These are phyloP conservation scores for Enteromius afrohamiltoni DNA, from an alignment of 2,797 vertebrate genomes.

Conservation along the genomic window DNA sequence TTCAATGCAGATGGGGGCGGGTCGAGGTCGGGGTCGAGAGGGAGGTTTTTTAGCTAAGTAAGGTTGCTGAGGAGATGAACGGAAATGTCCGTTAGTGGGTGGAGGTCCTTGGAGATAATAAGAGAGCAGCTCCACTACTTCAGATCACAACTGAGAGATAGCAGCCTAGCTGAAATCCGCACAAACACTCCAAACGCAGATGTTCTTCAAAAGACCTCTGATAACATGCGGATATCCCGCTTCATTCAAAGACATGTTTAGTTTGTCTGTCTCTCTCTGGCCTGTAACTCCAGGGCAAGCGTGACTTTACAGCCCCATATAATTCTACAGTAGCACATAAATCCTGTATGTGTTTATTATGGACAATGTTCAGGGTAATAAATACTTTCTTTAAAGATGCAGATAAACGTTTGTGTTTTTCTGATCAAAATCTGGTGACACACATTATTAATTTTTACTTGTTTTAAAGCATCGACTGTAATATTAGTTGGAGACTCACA, in stretches of 20 bases:
- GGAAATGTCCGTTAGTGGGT: conserved; percentile 48
- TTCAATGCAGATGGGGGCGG: not conserved
- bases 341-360: not conserved
- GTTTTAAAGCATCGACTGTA: conserved; percentile 38
- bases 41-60: not conserved
- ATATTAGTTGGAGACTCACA: conserved; percentile 54
- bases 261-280: not conserved
- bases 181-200: conserved; percentile 27
- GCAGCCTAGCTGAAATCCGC: conserved; percentile 21
- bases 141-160: conserved; percentile 45
- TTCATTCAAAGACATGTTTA: conserved; percentile 26
- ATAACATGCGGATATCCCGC: conserved; percentile 36
- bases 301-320: not conserved
- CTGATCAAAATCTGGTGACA: conserved; percentile 16
- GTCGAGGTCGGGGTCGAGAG: not conserved
- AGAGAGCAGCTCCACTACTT: conserved; percentile 35
- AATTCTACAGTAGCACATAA: not conserved
- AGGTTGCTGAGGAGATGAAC: conserved; percentile 36
- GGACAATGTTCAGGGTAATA: not conserved
- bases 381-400: not conserved
- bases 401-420: conserved; percentile 16
- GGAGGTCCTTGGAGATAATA: conserved; percentile 53
- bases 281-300: not conserved
- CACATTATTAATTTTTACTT: conserved; percentile 41
- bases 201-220: conserved; percentile 43